Percentiles rank a stretch among this genome's conserved stretches.
Conservation (phyloP, 2,888 invertebrate genomes). For the Hemaris fuciformis region DNA sequence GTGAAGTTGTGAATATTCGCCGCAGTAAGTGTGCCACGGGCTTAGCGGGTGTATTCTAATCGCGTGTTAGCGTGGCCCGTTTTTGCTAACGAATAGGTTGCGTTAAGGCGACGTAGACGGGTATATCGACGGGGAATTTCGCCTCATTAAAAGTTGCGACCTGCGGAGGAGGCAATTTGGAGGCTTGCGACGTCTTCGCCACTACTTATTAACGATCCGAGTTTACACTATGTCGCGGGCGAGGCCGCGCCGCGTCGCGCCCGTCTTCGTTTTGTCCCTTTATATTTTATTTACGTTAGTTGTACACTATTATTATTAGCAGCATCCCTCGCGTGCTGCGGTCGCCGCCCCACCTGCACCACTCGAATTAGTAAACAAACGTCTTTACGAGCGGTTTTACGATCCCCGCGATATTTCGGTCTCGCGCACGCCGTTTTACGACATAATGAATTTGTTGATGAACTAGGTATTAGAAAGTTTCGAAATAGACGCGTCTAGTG, state of each 20-base stretch:
- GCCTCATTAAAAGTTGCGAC: slow-evolving; percentile 82
- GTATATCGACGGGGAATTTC: slow-evolving; percentile 76
- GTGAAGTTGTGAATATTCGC: too few species aligned
- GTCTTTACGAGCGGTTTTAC: slow-evolving; percentile 80
- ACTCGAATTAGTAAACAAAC: slow-evolving; percentile 82
- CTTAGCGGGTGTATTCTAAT: slow-evolving; percentile 76
- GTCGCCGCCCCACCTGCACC: slow-evolving; percentile 72
- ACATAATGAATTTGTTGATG: slow-evolving; percentile 82
- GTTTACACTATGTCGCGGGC: slow-evolving; percentile 67
- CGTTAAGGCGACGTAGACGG: slow-evolving; percentile 72
- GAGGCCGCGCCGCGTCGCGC: slow-evolving; percentile 31
- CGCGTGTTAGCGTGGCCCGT: slow-evolving; percentile 79
- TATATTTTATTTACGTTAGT: slow-evolving; percentile 38
- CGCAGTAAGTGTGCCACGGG: too few species aligned
- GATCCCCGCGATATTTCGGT: slow-evolving; percentile 80
- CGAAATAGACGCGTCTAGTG: slow-evolving; percentile 76
- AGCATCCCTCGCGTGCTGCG: slow-evolving; percentile 65
- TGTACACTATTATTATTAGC: slow-evolving; percentile 62
- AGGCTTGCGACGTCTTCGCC: slow-evolving; percentile 62
- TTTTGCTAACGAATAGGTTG: slow-evolving; percentile 81
- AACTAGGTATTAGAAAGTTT: slow-evolving; percentile 80
- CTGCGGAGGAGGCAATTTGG: slow-evolving; percentile 77
- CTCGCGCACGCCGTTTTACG: slow-evolving; percentile 77
- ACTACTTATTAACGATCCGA: slow-evolving; percentile 70
- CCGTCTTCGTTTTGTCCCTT: slow-evolving; percentile 32